Evolutionary conservation across 2,888 invertebrate genomes (phyloP).

Genomic region (Lumbricus terrestris): DNA sequence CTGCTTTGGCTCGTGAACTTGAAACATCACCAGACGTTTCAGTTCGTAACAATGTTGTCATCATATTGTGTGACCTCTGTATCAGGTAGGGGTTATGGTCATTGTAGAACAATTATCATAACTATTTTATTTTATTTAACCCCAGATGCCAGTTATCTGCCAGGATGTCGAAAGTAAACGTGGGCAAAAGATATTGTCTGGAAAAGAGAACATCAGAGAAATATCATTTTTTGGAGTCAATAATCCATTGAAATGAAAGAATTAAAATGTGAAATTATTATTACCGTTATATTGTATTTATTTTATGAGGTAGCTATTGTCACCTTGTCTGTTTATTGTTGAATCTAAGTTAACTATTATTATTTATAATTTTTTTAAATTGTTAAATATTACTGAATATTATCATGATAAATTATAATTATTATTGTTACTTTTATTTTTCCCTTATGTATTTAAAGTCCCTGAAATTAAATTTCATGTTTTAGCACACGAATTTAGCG

Average conservation of each 20-base stretch:
- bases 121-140: background rate
- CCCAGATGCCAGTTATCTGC: background rate
- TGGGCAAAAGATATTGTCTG: background rate
- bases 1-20: conserved; percentile 68
- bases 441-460: no score
- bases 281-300: background rate
- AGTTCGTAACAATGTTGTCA: conserved; percentile 70
- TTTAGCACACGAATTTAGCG: no score
- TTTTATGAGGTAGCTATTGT: no score
- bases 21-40: conserved; percentile 62
- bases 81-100: conserved; percentile 60
- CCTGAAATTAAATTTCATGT: no score
- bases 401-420: no score
- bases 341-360: no score
- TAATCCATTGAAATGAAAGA: background rate
- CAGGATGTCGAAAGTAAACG: background rate
- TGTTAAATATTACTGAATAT: no score
- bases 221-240: background rate
- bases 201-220: background rate
- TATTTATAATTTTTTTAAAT: no score
- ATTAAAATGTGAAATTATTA: background rate
- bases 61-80: conserved; percentile 69
- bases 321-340: no score
- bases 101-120: background rate
- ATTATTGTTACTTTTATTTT: no score